Percentiles rank a stretch among this genome's conserved stretches.
Evolutionary conservation across 64 coral and sea anemone species (phyloP).

Genomic region (Pocillopora verrucosa): DNA sequence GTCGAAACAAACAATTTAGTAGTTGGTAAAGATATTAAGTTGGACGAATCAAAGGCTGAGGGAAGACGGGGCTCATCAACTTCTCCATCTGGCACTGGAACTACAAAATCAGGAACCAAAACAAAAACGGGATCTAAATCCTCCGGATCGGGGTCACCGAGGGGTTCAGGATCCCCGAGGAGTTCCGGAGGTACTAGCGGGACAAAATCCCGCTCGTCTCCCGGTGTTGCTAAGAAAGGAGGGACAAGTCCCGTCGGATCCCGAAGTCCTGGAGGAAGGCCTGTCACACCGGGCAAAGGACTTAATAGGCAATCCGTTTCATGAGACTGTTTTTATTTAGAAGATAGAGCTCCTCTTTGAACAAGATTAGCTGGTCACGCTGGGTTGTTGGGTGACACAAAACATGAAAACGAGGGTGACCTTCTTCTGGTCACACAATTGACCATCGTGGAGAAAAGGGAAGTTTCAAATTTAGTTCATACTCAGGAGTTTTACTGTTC

Average conservation of each 20-base stretch:
- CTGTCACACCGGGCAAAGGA: constrained; percentile 5
- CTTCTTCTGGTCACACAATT: too few species aligned
- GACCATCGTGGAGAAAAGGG: too few species aligned
- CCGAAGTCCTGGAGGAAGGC: constrained; percentile 6
- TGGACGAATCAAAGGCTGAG: constrained; percentile 44
- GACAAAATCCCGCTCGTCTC: constrained; percentile 29
- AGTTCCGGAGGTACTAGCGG: neutral
- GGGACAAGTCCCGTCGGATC: neutral
- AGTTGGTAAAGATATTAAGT: constrained; percentile 56
- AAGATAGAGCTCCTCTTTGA: too few species aligned
- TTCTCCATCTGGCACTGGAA: constrained; percentile 5
- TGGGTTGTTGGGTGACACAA: neutral
- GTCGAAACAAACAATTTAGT: constrained; percentile 57
- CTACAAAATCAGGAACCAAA: neutral
- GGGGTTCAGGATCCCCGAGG: neutral
- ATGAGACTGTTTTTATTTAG: too few species aligned
- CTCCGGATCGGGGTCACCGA: neutral
- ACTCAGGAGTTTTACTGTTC: too few species aligned
- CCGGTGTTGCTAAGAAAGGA: neutral
- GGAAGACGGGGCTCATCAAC: constrained; percentile 7
- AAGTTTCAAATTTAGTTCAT: too few species aligned
- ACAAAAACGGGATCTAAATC: constrained; percentile 36
- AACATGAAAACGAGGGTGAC: neutral
- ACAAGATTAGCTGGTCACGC: too few species aligned
- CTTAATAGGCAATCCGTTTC: neutral